Evolutionary conservation across 2,888 invertebrate species (phyloP), one percentile per base, ranked within the genome.

Genomic region (Meteorus colon): DNA sequence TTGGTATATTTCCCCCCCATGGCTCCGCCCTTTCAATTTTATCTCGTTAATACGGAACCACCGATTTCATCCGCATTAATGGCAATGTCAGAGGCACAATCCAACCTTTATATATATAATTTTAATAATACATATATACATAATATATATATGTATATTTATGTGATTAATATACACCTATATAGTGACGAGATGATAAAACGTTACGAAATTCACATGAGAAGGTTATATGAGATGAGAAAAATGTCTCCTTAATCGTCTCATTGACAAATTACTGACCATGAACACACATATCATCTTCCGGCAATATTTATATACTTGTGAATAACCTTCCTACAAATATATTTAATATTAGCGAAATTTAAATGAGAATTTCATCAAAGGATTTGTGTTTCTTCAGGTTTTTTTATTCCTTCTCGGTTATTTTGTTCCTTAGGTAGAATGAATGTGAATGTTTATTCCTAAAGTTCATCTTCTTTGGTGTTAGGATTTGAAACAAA

Each of bases 11-110:
- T 8, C 19, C 75, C 73, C 78, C 78, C 78, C 67, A 75, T 78
- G 82, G 80, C 83, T 82, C 82, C 84, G 83, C 84, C 83, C 83
- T 82, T 81, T 83, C 82, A 83, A 82, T 80, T 83, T 80, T 82
- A 81, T 78, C 83, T 81, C 76, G 79, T 82, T 82, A 80, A 82
- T 80, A 80, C 80, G 78, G 79, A 82, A 82, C 82, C 80, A 79
- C 80, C 19, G 80, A 81, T 81, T 82, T 79, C 78, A 80, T 81
- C 81, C 79, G 81, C 79, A 82, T 80, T 82, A 82, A 81, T 81
- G 79, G 78, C 79, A 82, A 82, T 81, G 81, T 81, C 80, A 80
- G 79, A 77, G 79, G 75, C 80, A 76, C 67, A 51, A 55, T 55
- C 55, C 55, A 55, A 55, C 55, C n/a, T 41, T 41, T 41, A 41